Evolutionary conservation across 2,113 vertebrate genomes (phyloP).

Genomic region (Rhabdornis inornatus): DNA sequence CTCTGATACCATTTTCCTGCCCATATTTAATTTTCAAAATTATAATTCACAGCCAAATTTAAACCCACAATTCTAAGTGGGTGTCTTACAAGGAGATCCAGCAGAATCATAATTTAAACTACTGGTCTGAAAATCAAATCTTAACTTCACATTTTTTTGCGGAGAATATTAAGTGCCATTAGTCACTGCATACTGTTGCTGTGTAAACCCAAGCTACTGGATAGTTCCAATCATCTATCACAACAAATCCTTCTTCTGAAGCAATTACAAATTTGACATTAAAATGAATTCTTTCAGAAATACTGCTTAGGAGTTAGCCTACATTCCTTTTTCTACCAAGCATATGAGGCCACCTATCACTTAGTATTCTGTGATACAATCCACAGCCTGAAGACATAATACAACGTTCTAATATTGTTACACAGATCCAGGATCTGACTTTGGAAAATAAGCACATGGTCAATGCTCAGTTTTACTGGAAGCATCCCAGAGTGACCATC

Average conservation of each 20-base stretch:
- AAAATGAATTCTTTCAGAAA: not conserved
- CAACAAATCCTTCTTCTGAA: not conserved
- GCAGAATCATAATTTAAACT: not conserved
- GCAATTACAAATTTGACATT: not conserved
- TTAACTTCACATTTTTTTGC: not conserved
- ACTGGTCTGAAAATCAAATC: not conserved
- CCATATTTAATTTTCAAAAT: not conserved
- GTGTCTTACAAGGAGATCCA: not conserved
- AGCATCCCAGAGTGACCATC: not conserved
- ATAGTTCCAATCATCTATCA: not conserved
- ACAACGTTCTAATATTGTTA: not conserved
- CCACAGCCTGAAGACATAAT: not conserved
- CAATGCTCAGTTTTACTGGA: not conserved
- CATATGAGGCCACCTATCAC: not conserved
- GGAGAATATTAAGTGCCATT: not conserved
- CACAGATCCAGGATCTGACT: not conserved
- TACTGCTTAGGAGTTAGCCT: not conserved
- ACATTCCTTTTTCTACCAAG: not conserved
- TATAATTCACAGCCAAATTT: not conserved
- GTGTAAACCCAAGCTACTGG: rapidly evolving
- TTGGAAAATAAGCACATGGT: rapidly evolving
- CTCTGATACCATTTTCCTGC: not conserved
- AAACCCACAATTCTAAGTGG: not conserved
- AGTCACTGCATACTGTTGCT: not conserved
- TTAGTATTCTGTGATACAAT: not conserved